phyloP scores from a whole-genome alignment of 2,888 invertebrate genomes.

The Leptopilina drosophilae region DNA sequence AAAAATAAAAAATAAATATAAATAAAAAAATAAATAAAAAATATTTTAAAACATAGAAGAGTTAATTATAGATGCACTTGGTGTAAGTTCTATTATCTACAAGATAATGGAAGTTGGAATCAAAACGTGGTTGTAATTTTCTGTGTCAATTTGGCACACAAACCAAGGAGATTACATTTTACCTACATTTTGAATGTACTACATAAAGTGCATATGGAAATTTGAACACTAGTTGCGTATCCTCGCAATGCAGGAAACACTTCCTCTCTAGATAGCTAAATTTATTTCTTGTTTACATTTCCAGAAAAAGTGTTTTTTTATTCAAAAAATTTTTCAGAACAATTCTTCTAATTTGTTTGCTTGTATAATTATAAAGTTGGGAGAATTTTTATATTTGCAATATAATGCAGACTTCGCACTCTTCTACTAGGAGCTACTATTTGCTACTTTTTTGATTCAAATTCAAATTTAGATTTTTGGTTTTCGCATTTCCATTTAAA shows the following conservation, averaged over 20 bases:
- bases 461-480: too few relatives aligned
- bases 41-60: too few relatives aligned
- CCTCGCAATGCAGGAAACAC: slow-evolving; percentile 16
- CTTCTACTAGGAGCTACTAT: too few relatives aligned
- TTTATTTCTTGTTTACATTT: slow-evolving; percentile 5
- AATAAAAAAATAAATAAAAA: too few relatives aligned
- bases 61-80: not conserved
- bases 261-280: slow-evolving; percentile 33
- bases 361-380: too few relatives aligned
- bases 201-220: slow-evolving; percentile 27
- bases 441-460: too few relatives aligned
- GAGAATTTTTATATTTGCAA: too few relatives aligned
- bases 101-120: slow-evolving; percentile 2
- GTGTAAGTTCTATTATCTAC: not conserved
- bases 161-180: slow-evolving; percentile 8
- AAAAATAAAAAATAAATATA: too few relatives aligned
- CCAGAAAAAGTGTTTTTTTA: not conserved
- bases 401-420: too few relatives aligned
- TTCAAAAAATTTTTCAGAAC: not conserved
- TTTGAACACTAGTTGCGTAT: slow-evolving; percentile 22
- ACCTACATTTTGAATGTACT: slow-evolving; percentile 14
- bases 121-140: not conserved
- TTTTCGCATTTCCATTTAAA: too few relatives aligned
- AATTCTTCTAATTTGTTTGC: not conserved
- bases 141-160: slow-evolving; percentile 13